Conservation (phyloP, 1,140 invertebrate genomes). For the Proctacanthus coquilletti region DNA sequence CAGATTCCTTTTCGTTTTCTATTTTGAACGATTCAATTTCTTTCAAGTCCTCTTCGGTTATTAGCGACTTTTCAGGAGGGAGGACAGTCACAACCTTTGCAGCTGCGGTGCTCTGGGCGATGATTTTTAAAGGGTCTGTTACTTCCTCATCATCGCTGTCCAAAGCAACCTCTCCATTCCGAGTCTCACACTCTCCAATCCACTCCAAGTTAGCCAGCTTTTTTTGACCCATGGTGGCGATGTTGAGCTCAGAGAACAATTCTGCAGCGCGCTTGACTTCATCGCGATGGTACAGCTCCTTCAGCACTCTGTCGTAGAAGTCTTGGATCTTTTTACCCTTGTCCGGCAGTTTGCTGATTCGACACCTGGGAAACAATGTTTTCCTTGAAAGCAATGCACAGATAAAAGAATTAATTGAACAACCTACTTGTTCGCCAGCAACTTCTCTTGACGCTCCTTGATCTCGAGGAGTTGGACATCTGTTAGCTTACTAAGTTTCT, state of each 20-base stretch:
- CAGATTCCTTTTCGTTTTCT: conserved; percentile 10
- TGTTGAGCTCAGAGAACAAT: conserved; percentile 42
- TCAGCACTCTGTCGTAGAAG: conserved; percentile 37
- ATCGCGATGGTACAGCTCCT: conserved; percentile 37
- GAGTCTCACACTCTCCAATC: no score
- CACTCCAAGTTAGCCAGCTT: conserved; percentile 48
- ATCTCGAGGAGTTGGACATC: conserved; percentile 33
- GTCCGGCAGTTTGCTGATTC: conserved; percentile 40
- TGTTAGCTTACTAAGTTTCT: conserved; percentile 29
- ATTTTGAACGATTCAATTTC: conserved; percentile 34
- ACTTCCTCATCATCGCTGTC: conserved; percentile 50
- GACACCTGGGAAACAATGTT: conserved; percentile 10
- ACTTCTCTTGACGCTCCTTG: conserved; percentile 33
- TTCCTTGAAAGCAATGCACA: neutral
- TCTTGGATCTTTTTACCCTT: conserved; percentile 47
- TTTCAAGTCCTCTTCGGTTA: conserved; percentile 42
- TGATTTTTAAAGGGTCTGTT: conserved; percentile 45
- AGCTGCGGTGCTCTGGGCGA: conserved; percentile 41
- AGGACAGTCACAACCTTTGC: conserved; percentile 41
- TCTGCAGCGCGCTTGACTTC: conserved; percentile 40
- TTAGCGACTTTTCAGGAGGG: conserved; percentile 35
- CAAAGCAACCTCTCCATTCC: conserved; percentile 35
- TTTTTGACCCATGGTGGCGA: conserved; percentile 36
- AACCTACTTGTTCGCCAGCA: conserved; percentile 35
- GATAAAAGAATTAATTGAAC: neutral